Conservation (phyloP, 2,113 vertebrate species). For the Lipophrys pholis region DNA sequence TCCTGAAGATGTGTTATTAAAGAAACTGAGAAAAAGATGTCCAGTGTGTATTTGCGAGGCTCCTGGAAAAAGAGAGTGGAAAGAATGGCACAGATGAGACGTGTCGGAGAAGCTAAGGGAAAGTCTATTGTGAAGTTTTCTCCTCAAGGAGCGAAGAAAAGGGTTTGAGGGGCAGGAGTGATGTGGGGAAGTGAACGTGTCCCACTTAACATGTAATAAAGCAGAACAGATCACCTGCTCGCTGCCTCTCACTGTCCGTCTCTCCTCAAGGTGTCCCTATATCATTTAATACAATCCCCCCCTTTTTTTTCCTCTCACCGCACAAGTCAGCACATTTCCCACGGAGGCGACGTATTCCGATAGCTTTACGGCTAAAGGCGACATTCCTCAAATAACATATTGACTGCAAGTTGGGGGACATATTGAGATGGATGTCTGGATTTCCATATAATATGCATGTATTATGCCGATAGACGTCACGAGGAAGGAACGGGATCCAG, state of each 20-base stretch:
- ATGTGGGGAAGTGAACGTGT: slow-evolving; percentile 40
- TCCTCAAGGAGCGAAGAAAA: slow-evolving; percentile 16
- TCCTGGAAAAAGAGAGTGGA: neutral
- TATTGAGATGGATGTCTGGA: slow-evolving; percentile 53
- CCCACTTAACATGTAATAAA: slow-evolving; percentile 72
- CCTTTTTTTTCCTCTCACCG: slow-evolving; percentile 9
- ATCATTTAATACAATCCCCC: slow-evolving; percentile 56
- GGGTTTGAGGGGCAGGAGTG: slow-evolving; percentile 22
- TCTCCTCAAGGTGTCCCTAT: slow-evolving; percentile 69
- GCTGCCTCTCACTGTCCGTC: slow-evolving; percentile 38
- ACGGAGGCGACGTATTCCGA: slow-evolving; percentile 25
- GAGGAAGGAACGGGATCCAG: neutral
- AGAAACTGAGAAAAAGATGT: slow-evolving; percentile 9
- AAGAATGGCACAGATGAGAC: neutral
- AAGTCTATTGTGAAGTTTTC: slow-evolving; percentile 18
- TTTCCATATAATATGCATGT: slow-evolving; percentile 56
- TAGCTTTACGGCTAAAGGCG: slow-evolving; percentile 28
- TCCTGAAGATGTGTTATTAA: slow-evolving; percentile 2
- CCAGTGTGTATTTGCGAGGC: slow-evolving; percentile 4
- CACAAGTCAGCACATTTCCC: slow-evolving; percentile 63
- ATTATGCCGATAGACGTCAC: slow-evolving; percentile 32
- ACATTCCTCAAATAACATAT: slow-evolving; percentile 44
- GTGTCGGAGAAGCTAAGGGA: neutral
- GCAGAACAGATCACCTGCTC: slow-evolving; percentile 63
- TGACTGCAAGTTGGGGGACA: slow-evolving; percentile 23